Percentiles rank a stretch among this genome's conserved stretches.
phyloP scores from a whole-genome alignment of 2,113 vertebrate genomes.

The Suricata suricatta region DNA sequence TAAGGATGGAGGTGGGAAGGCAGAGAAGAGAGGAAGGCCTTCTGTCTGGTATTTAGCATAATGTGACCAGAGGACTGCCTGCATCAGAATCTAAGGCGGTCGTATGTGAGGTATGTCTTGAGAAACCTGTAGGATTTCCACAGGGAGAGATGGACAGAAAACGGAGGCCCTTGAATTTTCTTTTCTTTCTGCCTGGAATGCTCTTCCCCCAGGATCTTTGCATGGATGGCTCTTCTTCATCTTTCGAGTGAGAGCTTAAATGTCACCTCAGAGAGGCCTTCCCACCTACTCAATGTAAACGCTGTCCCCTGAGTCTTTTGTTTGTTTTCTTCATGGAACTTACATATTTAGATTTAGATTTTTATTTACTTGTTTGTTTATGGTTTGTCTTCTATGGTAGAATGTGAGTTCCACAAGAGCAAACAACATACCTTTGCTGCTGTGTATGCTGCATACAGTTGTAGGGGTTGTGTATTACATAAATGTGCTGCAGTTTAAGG shows the following conservation, averaged over 20 bases:
- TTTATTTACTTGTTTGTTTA: background rate
- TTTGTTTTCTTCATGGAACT: background rate
- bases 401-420: background rate
- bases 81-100: background rate
- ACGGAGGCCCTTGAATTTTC: background rate
- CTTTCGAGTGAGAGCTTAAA: constrained; percentile 26
- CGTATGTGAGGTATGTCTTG: background rate
- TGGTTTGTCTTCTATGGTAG: constrained; percentile 6
- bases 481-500: background rate
- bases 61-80: background rate
- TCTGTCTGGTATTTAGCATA: background rate
- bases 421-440: background rate
- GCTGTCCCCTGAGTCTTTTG: background rate
- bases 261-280: background rate
- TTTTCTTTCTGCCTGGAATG: constrained; percentile 21
- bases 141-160: background rate
- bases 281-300: background rate
- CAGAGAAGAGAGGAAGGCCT: background rate
- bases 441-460: background rate
- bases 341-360: background rate
- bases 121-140: background rate
- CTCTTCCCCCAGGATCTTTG: background rate
- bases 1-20: background rate
- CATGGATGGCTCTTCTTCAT: background rate
- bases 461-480: background rate